Base-by-base conservation (phyloP, 2,888 invertebrate species). In the Nowickia ferox region DNA sequence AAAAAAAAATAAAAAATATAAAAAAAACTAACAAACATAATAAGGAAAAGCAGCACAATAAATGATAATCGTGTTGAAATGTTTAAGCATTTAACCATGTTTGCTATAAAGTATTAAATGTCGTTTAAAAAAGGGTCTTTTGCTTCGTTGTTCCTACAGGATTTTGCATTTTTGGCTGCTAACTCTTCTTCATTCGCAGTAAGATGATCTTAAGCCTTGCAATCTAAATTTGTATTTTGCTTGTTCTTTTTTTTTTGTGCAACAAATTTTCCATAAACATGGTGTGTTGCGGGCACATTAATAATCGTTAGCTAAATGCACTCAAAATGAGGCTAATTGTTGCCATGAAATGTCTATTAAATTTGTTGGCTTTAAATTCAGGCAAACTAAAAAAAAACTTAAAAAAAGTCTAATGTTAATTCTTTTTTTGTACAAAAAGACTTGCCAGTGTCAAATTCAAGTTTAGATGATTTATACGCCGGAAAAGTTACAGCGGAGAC, bases 41-140 rank as follows among this genome's bases (percentile, higher is more conserved):
- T 17, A 71, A 9, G 4, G 40, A 68, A 19, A 57, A 9, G 22
- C 78, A 63, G 11, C 42, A 38, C 51, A 71, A 71, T 79, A 86
- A 86, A 83, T 86, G 86, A 83, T 86, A 83, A 86, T 86, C 86
- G 86, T 86, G 86, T 86, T 86, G 86, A 86, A 86, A 86, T 86
- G 79, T 79, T 86, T 86, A 83, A 86, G 86, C 83, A 83, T 86
- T 86, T 72, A 61, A 63, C 44, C 66, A 79, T 80, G 79, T 80
- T 79, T 76, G 79, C 65, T 61, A n/a, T 19, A 59, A 66, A 79
- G 83, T 86, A 86, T 86, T 83, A 83, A 86, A 86, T 86, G 86
- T 83, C 86, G 69, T 72, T 80, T 80, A 44, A 63, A 80, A 84
- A 85, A 72, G 86, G 79, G 71, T 76, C 68, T 15, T 4, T 51